Evolutionary conservation across 1,140 invertebrate genomes (phyloP), one percentile per base, ranked within the genome.

Genomic region (Copidosoma floridanum): DNA sequence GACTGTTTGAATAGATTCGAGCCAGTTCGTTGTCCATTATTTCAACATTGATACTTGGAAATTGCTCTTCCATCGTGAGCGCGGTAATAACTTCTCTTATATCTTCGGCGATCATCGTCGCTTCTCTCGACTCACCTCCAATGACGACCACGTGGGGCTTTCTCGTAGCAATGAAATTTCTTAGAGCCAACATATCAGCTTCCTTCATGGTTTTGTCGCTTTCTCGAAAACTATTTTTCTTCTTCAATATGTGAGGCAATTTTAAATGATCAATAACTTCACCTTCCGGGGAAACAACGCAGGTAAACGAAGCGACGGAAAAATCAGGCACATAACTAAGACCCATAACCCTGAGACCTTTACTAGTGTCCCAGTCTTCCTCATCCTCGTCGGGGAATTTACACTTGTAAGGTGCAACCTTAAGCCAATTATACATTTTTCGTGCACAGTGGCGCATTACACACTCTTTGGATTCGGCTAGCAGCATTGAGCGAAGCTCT

Each of bases 121-220:
- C 94, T 67, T 94, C 91, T 20, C 94, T 84, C 0, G 94, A 94
- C 77, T 98, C 95, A 1, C 92, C 94, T 4, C 93, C 89, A 27
- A 99, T 86, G 0, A 88, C 90, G 47, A 99, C 88, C 5, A 96
- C 89, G 77, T 99, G 97, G 0, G 98, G 97, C 70, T 95, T 95
- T 73, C 96, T 97, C 1, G 85, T 86, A 0, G 85, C 76, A 26
- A 99, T 93, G 65, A 99, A 97, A 63, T 94, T 86, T 50, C 87
- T 86, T 6, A 99, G 72, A 21, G 88, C 89, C 10, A 86, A 76
- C 46, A 98, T 72, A 79, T 98, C 95, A 3, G 88, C 84, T 75
- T 93, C 86, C 76, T 93, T 93, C 54, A 86, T 82, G 2, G 81
- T 65, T 68, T 90, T 88, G 61, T 95, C 92, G 8, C 86, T 83